These are phyloP conservation scores for Brenthis daphne DNA, from an alignment of 2,888 invertebrate species.

Conservation along the genomic window DNA sequence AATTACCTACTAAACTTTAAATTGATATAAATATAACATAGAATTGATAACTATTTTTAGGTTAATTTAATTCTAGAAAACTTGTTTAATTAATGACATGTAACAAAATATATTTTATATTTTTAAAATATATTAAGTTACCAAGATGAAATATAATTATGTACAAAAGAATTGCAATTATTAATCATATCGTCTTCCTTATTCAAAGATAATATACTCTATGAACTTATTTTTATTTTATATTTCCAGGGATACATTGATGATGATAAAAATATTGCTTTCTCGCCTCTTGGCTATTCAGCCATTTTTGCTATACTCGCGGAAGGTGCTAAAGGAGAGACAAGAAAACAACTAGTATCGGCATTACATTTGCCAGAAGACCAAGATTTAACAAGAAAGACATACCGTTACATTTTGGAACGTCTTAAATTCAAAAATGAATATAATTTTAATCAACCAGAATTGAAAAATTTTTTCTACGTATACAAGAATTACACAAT, in stretches of 20 bases:
- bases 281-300: constrained; percentile 85
- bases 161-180: no score
- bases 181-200: neutral
- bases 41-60: no score
- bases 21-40: no score
- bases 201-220: no score
- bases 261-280: constrained; percentile 82
- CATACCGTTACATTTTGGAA: constrained; percentile 75
- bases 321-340: constrained; percentile 84
- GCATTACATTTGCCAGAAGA: constrained; percentile 82
- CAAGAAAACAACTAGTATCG: constrained; percentile 80
- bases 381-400: constrained; percentile 66
- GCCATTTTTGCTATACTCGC: constrained; percentile 84
- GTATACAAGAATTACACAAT: constrained; percentile 85
- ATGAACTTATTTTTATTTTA: neutral
- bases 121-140: no score
- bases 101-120: no score
- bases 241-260: constrained; percentile 77
- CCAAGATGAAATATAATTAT: no score
- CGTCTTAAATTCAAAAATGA: constrained; percentile 75
- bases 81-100: no score
- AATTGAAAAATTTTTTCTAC: constrained; percentile 85
- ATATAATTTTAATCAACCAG: constrained; percentile 79
- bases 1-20: no score
- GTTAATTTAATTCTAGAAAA: no score